These are phyloP conservation scores for Aethes cnicana DNA, from an alignment of 2,888 invertebrate genomes.

Conservation along the genomic window DNA sequence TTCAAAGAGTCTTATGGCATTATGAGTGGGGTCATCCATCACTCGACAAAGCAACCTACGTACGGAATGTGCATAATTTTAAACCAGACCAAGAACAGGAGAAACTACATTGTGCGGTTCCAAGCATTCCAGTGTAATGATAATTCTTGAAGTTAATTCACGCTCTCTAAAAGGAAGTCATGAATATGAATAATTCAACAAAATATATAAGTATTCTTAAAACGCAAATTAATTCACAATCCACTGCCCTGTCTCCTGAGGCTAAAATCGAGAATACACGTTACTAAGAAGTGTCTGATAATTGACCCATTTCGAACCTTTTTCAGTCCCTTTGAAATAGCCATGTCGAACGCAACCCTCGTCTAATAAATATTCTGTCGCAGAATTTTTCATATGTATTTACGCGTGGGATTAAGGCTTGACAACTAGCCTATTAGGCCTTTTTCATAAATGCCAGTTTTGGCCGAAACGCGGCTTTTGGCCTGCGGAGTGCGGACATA, in stretches of 20 bases:
- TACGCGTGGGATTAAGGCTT: conserved; percentile 22
- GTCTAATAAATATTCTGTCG: conserved; percentile 6
- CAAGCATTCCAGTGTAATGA: not conserved
- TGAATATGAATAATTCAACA: too few species aligned
- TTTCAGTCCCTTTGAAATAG: not conserved
- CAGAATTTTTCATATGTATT: conserved; percentile 11
- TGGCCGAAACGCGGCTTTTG: conserved; percentile 6
- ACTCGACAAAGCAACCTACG: not conserved
- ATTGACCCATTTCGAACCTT: not conserved
- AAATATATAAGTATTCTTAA: too few species aligned
- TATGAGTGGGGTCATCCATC: conserved; percentile 11
- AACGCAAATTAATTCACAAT: too few species aligned
- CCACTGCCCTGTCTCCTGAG: too few species aligned
- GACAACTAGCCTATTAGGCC: conserved; percentile 29
- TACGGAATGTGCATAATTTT: not conserved
- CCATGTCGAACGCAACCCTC: not conserved
- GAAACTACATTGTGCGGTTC: too few species aligned
- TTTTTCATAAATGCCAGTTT: conserved; percentile 26
- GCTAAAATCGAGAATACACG: too few species aligned
- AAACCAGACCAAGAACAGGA: too few species aligned
- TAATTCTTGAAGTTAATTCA: too few species aligned
- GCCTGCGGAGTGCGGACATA: conserved; percentile 8
- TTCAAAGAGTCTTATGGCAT: conserved; percentile 14
- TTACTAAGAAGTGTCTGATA: not conserved
- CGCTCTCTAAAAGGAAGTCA: too few species aligned